Evolutionary conservation across 2,888 invertebrate genomes (phyloP).

Genomic region (Tipula confusa): DNA sequence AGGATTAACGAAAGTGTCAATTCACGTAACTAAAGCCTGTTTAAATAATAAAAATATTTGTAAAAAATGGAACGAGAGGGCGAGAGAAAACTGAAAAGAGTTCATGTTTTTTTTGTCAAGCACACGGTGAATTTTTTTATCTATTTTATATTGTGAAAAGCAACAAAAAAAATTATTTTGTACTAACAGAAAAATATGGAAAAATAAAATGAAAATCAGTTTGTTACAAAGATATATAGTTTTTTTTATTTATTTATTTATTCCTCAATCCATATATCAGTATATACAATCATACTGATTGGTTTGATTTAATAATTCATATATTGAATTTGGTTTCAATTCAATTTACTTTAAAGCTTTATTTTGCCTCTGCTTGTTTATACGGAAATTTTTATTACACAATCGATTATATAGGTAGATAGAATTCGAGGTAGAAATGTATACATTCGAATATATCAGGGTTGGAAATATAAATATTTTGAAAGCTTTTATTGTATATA

Average conservation of each 20-base stretch:
- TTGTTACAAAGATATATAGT: no score
- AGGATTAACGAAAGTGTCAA: not conserved
- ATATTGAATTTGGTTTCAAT: not conserved
- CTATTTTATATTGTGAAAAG: no score
- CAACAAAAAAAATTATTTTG: no score
- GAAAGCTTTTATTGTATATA: not conserved
- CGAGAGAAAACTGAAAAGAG: no score
- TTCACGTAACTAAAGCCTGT: no score
- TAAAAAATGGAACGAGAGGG: no score
- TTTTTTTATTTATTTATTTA: no score
- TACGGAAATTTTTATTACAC: not conserved
- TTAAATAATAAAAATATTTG: no score
- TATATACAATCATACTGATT: not conserved
- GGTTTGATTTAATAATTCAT: not conserved
- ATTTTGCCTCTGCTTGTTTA: not conserved
- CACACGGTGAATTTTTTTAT: no score
- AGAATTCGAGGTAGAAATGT: not conserved
- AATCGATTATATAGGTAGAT: not conserved
- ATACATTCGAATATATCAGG: not conserved
- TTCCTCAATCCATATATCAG: no score
- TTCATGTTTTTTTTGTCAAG: no score
- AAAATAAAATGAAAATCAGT: not conserved
- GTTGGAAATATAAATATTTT: not conserved
- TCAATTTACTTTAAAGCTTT: not conserved
- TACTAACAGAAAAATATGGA: not conserved